Base-by-base conservation (phyloP, 1,140 invertebrate species). In the Saxidomus purpurata region DNA sequence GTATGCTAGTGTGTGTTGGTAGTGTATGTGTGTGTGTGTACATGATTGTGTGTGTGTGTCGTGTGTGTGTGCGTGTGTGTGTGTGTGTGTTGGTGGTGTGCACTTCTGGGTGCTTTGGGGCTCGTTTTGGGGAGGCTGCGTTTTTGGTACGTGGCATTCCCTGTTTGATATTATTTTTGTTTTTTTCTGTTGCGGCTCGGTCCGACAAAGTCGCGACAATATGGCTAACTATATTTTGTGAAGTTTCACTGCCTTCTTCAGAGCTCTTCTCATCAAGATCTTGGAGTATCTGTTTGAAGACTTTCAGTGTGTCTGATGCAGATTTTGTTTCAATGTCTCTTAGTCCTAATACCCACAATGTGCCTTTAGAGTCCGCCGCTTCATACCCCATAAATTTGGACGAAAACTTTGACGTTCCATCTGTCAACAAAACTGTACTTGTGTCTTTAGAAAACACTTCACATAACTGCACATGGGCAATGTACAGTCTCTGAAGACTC, bases 251-350 rank as follows among this genome's bases (percentile, higher is more conserved):
- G 43, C 25, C 43, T 79, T 17, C 22, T 19, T 61, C 36, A 11
- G 52, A 34, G n/a, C 6, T 63, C 8, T 36, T 38, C 36, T 81
- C 79, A 81, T 81, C 79, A 38, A 81, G 25, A 55, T 86, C 83
- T 76, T 25, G 19, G 11, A 84, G 36, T 15, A 86, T 74, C 31
- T 86, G 13, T 76, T 86, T 81, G 34, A 86, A 86, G 19, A 86
- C 83, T 59, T 86, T 86, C 49, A 86, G 34, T 9, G 83, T 84
- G 36, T 69, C 63, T 38, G 49, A 43, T 67, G 81, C 17, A n/a
- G 81, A 84, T 71, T 84, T 84, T 52, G 67, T 76, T 59, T 86
- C 43, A 76, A 71, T 86, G 15, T 86, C 83, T 59, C 83, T 28
- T n/a, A 86, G 69, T 49, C 83, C 83, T 36, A 76, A 76, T 13